These are phyloP conservation scores for Xenopus laevis DNA, from an alignment of 2,113 vertebrate species.

Conservation along the genomic window DNA sequence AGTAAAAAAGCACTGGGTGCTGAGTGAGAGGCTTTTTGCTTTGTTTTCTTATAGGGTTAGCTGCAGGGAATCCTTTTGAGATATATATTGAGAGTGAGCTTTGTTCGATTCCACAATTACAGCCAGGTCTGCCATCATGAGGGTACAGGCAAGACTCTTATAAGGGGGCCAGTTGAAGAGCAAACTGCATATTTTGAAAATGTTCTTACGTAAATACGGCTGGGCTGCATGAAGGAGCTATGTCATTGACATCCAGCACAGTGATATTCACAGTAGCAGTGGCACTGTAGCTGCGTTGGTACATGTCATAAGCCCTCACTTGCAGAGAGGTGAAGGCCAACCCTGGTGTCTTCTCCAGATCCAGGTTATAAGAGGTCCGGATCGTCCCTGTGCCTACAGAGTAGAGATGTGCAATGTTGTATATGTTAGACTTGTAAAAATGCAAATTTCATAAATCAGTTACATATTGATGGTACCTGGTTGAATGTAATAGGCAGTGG, in stretches of 20 bases:
- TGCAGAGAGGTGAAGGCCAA: slow-evolving; percentile 14
- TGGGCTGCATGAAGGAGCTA: slow-evolving; percentile 55
- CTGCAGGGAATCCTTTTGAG: no score
- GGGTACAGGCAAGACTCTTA: no score
- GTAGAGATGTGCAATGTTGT: neutral
- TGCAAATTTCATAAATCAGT: neutral
- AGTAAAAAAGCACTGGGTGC: no score
- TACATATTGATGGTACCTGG: slow-evolving; percentile 40
- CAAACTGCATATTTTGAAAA: no score
- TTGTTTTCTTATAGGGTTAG: no score
- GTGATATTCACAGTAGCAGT: slow-evolving; percentile 48
- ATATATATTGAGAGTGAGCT: no score
- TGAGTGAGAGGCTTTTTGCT: no score
- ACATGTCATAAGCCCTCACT: slow-evolving; percentile 54
- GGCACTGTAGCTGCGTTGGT: neutral
- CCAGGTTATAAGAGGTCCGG: slow-evolving; percentile 50
- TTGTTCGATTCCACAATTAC: no score
- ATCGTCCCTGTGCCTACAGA: slow-evolving; percentile 56
- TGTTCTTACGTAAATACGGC: slow-evolving; percentile 55
- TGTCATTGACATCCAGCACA: slow-evolving; percentile 37
- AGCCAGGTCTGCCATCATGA: no score
- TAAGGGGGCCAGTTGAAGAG: no score
- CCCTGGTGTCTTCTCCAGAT: slow-evolving; percentile 24
- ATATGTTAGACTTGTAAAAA: neutral
- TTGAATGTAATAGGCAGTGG: slow-evolving; percentile 46